Base-by-base conservation (phyloP, 1,140 invertebrate genomes). In the Aphaenogaster ashmeadi region DNA sequence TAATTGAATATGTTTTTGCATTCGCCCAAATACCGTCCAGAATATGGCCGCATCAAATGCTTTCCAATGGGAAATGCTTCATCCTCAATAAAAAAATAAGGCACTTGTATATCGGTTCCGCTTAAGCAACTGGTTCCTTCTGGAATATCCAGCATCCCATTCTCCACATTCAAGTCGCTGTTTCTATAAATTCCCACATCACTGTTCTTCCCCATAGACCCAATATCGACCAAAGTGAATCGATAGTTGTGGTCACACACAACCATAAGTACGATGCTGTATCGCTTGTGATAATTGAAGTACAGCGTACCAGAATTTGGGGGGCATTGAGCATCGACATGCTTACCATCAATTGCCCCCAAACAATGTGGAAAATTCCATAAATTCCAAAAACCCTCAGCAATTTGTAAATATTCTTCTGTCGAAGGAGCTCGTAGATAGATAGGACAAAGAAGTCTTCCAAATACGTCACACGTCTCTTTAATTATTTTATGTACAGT, bases 261-360 rank as follows among this genome's bases (percentile, higher is more conserved):
- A 71, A 44, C 69, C 44, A 71, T 1, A 50, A 71, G 69, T 18
- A 71, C 44, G 44, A 52, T 50, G 8, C 69, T 71, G 44, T 71
- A 71, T 71, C 69, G 69, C 52, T 71, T 71, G 21, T 71, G 69
- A 71, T 71, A 52, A 71, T 71, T 71, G 0, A 71, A 71, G 7
- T 71, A 71, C n/a, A 71, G 15, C 2, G 44, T 1, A 33, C 69
- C 27, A 52, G 69, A 71, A 71, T 71, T 71, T 0, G 44, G 69
- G 8, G 69, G 67, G 5, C 44, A 71, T 71, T 71, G 67, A 50
- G 44, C 27, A 71, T 71, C 44, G 41, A 71, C 44, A 18, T 72
- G 44, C 36, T 72, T 72, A 7, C 27, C 69, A 52, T 72, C 64
- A 41, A 66, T 11, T 66, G 36, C 64, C 64, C 64, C 64, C 64